Base-by-base conservation (phyloP, 2,797 vertebrate genomes). In the Poecilia picta region DNA sequence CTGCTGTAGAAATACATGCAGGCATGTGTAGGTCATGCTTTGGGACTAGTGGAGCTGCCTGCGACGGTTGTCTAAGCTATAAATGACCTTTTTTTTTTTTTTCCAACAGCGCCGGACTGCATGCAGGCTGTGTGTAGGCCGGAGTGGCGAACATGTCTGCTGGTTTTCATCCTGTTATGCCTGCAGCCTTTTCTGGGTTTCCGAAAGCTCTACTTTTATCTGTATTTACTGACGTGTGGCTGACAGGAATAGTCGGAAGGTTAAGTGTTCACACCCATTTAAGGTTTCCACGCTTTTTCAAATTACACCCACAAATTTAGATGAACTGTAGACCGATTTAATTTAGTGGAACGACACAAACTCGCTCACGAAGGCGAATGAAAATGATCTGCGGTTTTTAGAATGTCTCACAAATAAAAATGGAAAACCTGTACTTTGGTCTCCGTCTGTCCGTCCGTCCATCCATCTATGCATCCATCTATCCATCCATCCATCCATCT, bases 151-250 rank as follows among this genome's bases (percentile, higher is more conserved):
- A 78, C 77, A 73, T 74, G 72, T 25, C 7, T 51, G 39, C 72
- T 75, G 64, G 72, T 49, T 80, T 78, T 16, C 55, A 62, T 70
- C 66, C 53, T 31, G 31, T 68, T 51, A 47, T 81, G 33, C 76
- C 72, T 72, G 31, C 41, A 75, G 73, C 73, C 72, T 88, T 80
- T 80, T 64, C 76, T 73, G 71, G 59, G 77, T 16, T 80, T 77
- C 59, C 43, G 8, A 75, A 39, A 64, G 57, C 20, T 43, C 55
- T 77, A 73, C 82, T 79, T 82, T 79, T 28, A 16, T 28, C 12
- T 8, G 6, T 45, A 28, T 8, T 71, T 15, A 43, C 39, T 43
- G 64, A 25, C 20, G 11, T 73, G 8, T 75, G 77, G 76, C 45
- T 85, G 76, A 77, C 75, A 80, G 55, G 20, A 76, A 73, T 70